Percentiles rank a stretch among this genome's conserved stretches.
Evolutionary conservation across 2,888 invertebrate genomes (phyloP).

Genomic region (Petrophora chlorosata): DNA sequence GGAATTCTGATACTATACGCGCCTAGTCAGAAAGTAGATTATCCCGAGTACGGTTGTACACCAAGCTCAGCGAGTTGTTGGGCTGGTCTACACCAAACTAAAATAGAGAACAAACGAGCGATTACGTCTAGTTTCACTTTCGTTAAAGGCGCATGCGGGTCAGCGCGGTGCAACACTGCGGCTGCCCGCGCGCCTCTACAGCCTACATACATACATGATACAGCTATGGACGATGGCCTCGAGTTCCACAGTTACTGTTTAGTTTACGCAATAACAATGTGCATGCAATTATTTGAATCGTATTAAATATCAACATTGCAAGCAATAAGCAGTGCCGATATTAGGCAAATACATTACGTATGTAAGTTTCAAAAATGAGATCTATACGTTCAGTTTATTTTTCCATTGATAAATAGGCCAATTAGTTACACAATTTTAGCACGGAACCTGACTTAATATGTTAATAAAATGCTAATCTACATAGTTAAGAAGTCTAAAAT

Average conservation of each 20-base stretch:
- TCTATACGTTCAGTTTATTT: no score
- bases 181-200: constrained; percentile 32
- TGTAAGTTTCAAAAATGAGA: no score
- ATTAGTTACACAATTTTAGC: no score
- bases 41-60: constrained; percentile 1
- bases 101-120: constrained; percentile 56
- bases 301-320: not conserved
- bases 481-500: constrained; percentile 3
- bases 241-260: constrained; percentile 12
- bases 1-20: constrained; percentile 3
- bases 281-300: constrained; percentile 2
- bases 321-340: no score
- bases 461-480: not conserved
- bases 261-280: constrained; percentile 13
- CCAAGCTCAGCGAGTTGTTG: constrained; percentile 38
- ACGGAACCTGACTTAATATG: no score
- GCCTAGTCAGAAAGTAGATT: constrained; percentile 4
- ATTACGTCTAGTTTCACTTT: constrained; percentile 74
- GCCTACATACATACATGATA: no score
- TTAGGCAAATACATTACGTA: no score
- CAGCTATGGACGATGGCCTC: constrained; percentile 10
- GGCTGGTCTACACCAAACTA: constrained; percentile 39
- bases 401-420: no score
- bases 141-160: constrained; percentile 62
- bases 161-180: constrained; percentile 56